phyloP scores from a whole-genome alignment of 2,888 invertebrate genomes.

The Hartigia nigra region DNA sequence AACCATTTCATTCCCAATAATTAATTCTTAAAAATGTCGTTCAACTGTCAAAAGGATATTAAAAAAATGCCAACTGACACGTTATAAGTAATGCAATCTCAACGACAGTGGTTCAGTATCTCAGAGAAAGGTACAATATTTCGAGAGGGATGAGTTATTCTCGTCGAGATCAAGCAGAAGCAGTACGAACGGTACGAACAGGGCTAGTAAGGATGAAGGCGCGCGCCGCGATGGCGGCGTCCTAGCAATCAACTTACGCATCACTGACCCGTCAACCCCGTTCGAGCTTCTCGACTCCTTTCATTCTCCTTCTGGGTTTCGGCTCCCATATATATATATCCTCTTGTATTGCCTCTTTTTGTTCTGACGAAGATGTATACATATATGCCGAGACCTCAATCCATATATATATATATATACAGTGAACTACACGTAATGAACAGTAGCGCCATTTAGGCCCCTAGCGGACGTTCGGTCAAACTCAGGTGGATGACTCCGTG shows the following conservation, averaged over 20 bases:
- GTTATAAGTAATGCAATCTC: neutral
- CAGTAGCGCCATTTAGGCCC: neutral
- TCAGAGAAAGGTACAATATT: neutral
- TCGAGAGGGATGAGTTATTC: constrained; percentile 3
- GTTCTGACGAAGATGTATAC: neutral
- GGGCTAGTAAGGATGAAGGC: neutral
- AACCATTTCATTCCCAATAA: neutral
- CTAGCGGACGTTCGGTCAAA: neutral
- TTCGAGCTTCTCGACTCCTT: constrained; percentile 13
- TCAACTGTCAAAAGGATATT: neutral
- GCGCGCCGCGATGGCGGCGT: constrained; percentile 13
- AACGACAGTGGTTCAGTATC: neutral
- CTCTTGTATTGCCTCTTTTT: neutral
- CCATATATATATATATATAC: neutral
- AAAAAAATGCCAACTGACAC: neutral
- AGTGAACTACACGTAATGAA: neutral
- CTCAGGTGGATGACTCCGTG: neutral
- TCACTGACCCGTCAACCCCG: constrained; percentile 21
- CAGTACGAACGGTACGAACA: neutral
- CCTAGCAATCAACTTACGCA: constrained; percentile 23
- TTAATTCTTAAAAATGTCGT: neutral
- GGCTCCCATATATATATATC: neutral
- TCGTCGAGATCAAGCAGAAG: neutral
- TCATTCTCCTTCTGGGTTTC: constrained; percentile 3
- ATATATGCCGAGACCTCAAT: neutral